A percentile compares a stretch with the other conserved stretches of the same genome.
phyloP scores from a whole-genome alignment of 2,113 vertebrate genomes.

The Empidonax alnorum region DNA sequence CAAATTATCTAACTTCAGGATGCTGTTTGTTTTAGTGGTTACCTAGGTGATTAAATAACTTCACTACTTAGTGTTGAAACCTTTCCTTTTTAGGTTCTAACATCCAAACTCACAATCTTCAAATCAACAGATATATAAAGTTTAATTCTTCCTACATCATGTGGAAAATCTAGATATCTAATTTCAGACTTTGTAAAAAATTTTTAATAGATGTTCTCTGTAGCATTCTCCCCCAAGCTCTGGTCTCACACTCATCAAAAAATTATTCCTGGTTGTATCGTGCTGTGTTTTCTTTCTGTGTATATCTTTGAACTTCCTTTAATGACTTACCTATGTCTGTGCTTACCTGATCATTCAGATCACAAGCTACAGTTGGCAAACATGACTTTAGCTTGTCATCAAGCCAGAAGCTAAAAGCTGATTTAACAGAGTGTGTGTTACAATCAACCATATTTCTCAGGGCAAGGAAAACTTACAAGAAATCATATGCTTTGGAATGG shows the following conservation, averaged over 20 bases:
- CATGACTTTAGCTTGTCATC: not conserved
- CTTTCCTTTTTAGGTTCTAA: not conserved
- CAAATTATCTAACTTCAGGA: not conserved
- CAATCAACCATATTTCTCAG: not conserved
- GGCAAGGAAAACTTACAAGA: not conserved
- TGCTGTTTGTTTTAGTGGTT: not conserved
- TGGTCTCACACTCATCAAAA: not conserved
- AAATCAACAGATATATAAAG: not conserved
- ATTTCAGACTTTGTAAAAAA: not conserved
- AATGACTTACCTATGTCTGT: not conserved
- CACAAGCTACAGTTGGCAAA: not conserved
- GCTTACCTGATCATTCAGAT: not conserved
- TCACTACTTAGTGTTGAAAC: not conserved
- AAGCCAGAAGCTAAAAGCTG: not conserved
- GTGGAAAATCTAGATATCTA: not conserved
- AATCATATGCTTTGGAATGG: not conserved
- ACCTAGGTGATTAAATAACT: not conserved
- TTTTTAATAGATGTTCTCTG: fast-evolving
- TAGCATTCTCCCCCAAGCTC: not conserved
- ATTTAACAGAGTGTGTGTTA: not conserved
- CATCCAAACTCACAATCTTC: not conserved
- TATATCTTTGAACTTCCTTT: not conserved
- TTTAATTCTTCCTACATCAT: not conserved
- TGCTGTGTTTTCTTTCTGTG: not conserved
- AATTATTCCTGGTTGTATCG: not conserved